Conservation (phyloP, 2,797 vertebrate species). For the Astyanax mexicanus region DNA sequence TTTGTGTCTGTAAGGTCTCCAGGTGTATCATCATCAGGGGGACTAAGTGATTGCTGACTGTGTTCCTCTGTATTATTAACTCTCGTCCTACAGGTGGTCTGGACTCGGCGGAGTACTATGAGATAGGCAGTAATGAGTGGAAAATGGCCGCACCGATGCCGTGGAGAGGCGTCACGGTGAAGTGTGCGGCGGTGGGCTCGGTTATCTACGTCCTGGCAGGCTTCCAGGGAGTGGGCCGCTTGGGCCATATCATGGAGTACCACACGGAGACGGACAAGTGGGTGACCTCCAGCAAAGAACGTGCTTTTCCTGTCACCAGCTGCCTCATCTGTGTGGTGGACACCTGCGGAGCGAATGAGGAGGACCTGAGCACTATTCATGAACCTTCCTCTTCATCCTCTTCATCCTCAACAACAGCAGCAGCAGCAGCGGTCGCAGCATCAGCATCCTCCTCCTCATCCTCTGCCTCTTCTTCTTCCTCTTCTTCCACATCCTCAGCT, state of each 20-base stretch:
- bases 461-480: constrained; percentile 55
- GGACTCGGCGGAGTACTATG: constrained; percentile 95
- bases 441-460: constrained; percentile 39
- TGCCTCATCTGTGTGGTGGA: constrained; percentile 97
- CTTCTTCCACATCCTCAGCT: constrained; percentile 43
- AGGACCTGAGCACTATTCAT: constrained; percentile 79
- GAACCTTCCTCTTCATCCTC: constrained; percentile 59
- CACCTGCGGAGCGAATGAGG: constrained; percentile 96
- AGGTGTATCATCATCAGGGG: no score
- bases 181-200: constrained; percentile 92
- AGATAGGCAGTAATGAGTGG: constrained; percentile 94
- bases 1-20: no score
- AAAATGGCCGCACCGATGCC: constrained; percentile 91
- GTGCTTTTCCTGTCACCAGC: constrained; percentile 96
- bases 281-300: constrained; percentile 92
- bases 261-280: constrained; percentile 95
- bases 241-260: constrained; percentile 94
- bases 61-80: neutral
- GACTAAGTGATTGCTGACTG: no score
- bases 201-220: constrained; percentile 94
- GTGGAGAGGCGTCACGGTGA: constrained; percentile 95
- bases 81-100: constrained; percentile 82
- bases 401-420: neutral
- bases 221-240: constrained; percentile 93
- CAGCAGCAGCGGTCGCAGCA: constrained; percentile 7